These are phyloP conservation scores for Otocyon megalotis DNA, from an alignment of 2,113 vertebrate species.

Conservation along the genomic window DNA sequence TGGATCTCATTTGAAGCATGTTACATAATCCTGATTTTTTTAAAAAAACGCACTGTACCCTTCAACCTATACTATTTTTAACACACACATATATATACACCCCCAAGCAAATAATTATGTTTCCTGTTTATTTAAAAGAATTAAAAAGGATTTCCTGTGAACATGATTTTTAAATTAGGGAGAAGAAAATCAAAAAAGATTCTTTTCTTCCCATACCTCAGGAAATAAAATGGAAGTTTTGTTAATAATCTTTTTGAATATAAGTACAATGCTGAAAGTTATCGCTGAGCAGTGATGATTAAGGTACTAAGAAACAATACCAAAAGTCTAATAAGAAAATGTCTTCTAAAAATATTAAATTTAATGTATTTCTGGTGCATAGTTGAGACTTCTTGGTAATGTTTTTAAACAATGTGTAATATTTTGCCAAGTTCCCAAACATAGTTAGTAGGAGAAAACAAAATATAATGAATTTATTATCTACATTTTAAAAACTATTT, in stretches of 20 bases:
- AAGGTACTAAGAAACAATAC: slow-evolving; percentile 74
- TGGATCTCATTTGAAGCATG: slow-evolving; percentile 58
- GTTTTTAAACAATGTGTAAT: slow-evolving; percentile 84
- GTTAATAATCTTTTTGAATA: slow-evolving; percentile 81
- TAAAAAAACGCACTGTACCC: slow-evolving; percentile 9
- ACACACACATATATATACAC: slow-evolving; percentile 54
- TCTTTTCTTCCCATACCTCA: slow-evolving; percentile 81
- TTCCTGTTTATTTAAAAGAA: slow-evolving; percentile 85
- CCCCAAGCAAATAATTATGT: slow-evolving; percentile 83
- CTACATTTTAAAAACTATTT: slow-evolving; percentile 78
- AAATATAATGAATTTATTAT: slow-evolving; percentile 82
- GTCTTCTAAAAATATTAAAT: slow-evolving; percentile 84
- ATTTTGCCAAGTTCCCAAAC: slow-evolving; percentile 83
- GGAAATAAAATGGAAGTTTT: slow-evolving; percentile 83
- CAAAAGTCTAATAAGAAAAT: slow-evolving; percentile 81
- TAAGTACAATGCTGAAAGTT: slow-evolving; percentile 80
- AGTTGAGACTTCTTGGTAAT: slow-evolving; percentile 85
- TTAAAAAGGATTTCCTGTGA: slow-evolving; percentile 83
- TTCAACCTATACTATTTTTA: slow-evolving; percentile 65
- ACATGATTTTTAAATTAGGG: slow-evolving; percentile 86
- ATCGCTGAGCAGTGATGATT: slow-evolving; percentile 76
- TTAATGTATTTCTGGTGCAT: slow-evolving; percentile 81
- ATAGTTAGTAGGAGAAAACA: slow-evolving; percentile 79
- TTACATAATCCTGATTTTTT: slow-evolving; percentile 62
- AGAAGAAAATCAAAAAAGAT: slow-evolving; percentile 83